phyloP scores from a whole-genome alignment of 2,797 vertebrate genomes.

The Lindbergichthys nudifrons region DNA sequence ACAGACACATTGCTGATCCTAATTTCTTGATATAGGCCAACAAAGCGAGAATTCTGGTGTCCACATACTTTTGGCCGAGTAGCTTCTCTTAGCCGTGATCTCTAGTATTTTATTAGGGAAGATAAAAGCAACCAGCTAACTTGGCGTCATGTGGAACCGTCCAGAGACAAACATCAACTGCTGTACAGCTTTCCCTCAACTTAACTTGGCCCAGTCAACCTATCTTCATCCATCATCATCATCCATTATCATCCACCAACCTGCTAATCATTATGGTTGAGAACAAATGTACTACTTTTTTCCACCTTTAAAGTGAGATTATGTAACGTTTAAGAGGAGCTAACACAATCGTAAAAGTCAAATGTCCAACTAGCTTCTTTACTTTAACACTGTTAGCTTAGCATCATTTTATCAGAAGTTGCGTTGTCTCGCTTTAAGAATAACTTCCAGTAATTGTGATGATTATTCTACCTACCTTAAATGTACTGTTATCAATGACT shows the following conservation, averaged over 20 bases:
- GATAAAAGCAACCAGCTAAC: conserved; percentile 13
- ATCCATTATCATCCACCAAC: conserved; percentile 11
- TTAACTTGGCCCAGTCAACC: conserved; percentile 24
- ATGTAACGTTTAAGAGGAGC: conserved; percentile 1
- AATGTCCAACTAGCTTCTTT: background rate
- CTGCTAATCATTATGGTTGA: conserved; percentile 11
- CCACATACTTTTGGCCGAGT: conserved; percentile 24
- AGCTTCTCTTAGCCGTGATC: background rate
- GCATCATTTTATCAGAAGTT: background rate
- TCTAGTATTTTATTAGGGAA: background rate
- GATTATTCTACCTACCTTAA: conserved; percentile 24
- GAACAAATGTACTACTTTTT: conserved; percentile 13
- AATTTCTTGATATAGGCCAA: too few species aligned
- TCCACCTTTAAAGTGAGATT: conserved; percentile 22
- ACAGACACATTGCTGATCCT: too few species aligned
- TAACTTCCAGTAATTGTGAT: conserved; percentile 4
- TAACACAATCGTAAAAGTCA: background rate
- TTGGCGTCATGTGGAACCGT: background rate
- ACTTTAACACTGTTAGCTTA: background rate
- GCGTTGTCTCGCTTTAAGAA: conserved; percentile 17
- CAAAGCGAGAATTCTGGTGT: background rate
- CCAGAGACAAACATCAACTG: background rate
- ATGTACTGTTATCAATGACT: conserved; percentile 19
- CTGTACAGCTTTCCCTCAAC: conserved; percentile 23
- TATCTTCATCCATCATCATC: background rate